phyloP scores from a whole-genome alignment of 2,113 vertebrate species.

The Prunella fulvescens region DNA sequence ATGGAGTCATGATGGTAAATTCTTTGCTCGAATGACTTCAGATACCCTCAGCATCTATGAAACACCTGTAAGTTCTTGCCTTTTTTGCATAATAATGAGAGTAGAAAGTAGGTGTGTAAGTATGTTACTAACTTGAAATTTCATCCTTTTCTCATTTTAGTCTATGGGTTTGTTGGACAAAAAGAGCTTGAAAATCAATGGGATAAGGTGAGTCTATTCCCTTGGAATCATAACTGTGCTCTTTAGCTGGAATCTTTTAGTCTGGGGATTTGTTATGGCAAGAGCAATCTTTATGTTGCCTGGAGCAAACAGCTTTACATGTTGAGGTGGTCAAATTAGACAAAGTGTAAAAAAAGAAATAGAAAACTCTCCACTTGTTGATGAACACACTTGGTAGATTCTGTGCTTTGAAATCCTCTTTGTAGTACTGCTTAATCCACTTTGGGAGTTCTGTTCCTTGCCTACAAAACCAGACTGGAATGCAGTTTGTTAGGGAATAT shows the following conservation, averaged over 20 bases:
- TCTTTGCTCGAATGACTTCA: constrained; percentile 95
- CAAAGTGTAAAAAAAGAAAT: background rate
- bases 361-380: background rate
- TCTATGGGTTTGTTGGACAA: constrained; percentile 98
- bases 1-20: constrained; percentile 98
- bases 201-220: constrained; percentile 87
- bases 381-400: background rate
- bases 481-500: background rate
- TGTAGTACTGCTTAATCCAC: background rate
- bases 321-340: background rate
- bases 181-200: constrained; percentile 96
- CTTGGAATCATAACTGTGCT: background rate
- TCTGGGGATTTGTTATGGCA: background rate
- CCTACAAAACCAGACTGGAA: background rate
- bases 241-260: background rate
- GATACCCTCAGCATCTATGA: constrained; percentile 98
- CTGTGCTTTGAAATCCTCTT: background rate
- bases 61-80: constrained; percentile 84
- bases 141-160: constrained; percentile 51
- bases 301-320: background rate
- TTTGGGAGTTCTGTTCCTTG: background rate
- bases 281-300: background rate
- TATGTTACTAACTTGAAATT: background rate
- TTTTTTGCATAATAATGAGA: background rate
- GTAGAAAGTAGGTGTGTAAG: background rate